Evolutionary conservation across 2,797 vertebrate species (phyloP).

Genomic region (Fringilla coelebs): DNA sequence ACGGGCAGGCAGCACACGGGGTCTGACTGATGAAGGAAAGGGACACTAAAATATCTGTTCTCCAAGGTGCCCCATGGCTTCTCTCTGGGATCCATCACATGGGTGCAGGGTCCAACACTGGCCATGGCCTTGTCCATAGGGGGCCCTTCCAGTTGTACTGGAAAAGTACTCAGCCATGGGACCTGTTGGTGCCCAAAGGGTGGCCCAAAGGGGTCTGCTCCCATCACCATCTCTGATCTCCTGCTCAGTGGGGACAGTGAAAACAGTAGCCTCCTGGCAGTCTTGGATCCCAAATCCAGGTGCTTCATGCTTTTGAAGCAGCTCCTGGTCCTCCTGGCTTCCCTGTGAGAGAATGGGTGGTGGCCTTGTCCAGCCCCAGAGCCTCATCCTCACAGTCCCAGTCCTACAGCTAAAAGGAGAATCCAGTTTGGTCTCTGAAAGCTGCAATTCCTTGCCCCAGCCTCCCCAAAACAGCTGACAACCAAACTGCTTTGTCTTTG

Average conservation of each 20-base stretch:
- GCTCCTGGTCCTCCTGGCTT: neutral
- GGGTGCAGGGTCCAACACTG: fast-evolving
- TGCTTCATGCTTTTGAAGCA: neutral
- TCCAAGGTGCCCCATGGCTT: neutral
- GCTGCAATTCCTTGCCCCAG: neutral
- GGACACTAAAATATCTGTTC: neutral
- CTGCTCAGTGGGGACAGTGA: neutral
- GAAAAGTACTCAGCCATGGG: neutral
- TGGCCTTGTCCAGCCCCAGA: neutral
- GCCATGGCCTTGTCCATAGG: neutral
- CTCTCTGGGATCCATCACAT: fast-evolving
- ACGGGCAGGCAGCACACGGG: neutral
- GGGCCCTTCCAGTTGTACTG: neutral
- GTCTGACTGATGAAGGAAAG: neutral
- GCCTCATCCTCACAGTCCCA: neutral
- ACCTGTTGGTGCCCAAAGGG: neutral
- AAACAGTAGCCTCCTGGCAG: neutral
- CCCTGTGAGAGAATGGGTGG: neutral
- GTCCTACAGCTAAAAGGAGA: neutral
- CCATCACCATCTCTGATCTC: neutral
- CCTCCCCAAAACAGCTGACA: neutral
- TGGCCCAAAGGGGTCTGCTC: neutral
- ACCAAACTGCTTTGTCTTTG: neutral
- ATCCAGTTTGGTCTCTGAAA: neutral
- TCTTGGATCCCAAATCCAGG: neutral